Percentiles rank a stretch among this genome's conserved stretches.
Conservation (phyloP, 2,888 invertebrate genomes). For the Lasius fuliginosus region DNA sequence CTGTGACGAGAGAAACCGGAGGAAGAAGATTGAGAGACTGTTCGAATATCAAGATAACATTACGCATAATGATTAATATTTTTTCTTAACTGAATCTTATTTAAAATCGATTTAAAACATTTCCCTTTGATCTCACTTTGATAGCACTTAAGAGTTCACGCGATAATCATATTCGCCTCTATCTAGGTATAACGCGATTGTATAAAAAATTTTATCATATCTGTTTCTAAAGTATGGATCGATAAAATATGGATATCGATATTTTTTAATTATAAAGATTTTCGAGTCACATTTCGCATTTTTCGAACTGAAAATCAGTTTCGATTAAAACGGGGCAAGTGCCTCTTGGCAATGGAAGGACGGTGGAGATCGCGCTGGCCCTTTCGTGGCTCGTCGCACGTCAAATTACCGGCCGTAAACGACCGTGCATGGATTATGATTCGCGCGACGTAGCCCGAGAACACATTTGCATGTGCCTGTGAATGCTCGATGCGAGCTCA, state of each 20-base stretch:
- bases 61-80: slow-evolving; percentile 14
- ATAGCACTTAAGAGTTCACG: background rate
- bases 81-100: slow-evolving; percentile 4
- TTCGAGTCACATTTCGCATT: slow-evolving; percentile 4
- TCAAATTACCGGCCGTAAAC: slow-evolving; percentile 53
- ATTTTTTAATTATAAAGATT: slow-evolving; percentile 7
- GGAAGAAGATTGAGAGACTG: background rate
- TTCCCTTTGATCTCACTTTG: background rate
- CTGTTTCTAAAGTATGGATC: background rate
- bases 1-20: background rate
- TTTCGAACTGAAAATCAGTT: slow-evolving; percentile 6
- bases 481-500: slow-evolving; percentile 62
- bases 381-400: slow-evolving; percentile 46
- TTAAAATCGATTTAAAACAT: slow-evolving; percentile 1
- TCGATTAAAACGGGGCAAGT: slow-evolving; percentile 29
- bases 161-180: background rate
- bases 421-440: slow-evolving; percentile 48
- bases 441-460: slow-evolving; percentile 37
- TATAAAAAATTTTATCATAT: background rate
- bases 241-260: background rate
- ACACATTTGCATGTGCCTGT: slow-evolving; percentile 53
- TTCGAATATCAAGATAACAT: slow-evolving; percentile 8
- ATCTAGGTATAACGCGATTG: too few species aligned
- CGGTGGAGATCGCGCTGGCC: slow-evolving; percentile 9
- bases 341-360: background rate